A percentile compares a stretch with the other conserved stretches of the same genome.
Conservation (phyloP, 2,888 invertebrate species). For the Abrostola tripartita region DNA sequence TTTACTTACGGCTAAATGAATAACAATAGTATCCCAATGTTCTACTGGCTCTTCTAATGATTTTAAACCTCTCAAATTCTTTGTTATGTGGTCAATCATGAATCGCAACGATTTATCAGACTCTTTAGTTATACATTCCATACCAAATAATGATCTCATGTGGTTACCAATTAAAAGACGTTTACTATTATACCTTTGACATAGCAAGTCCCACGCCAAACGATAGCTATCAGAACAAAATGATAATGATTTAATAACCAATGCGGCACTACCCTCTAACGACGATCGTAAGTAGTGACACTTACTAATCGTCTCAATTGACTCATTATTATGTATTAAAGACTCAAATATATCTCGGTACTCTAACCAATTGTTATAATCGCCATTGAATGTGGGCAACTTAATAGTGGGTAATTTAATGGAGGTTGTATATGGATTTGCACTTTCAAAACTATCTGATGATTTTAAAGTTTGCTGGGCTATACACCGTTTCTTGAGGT, state of each 20-base stretch:
- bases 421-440: background rate
- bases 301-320: no score
- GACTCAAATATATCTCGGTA: constrained; percentile 6
- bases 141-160: background rate
- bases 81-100: background rate
- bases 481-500: background rate
- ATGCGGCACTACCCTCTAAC: no score
- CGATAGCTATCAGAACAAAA: background rate
- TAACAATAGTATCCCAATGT: constrained; percentile 15
- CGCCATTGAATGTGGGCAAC: no score
- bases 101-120: background rate
- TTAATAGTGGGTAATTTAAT: constrained; percentile 1
- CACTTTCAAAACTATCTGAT: background rate
- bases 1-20: constrained; percentile 7
- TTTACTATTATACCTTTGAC: background rate
- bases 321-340: constrained; percentile 1
- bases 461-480: background rate
- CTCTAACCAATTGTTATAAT: constrained; percentile 5
- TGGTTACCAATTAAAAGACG: background rate
- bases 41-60: constrained; percentile 7
- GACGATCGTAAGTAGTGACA: no score
- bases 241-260: constrained; percentile 3
- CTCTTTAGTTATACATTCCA: background rate
- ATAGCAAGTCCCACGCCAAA: background rate
- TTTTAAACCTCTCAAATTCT: constrained; percentile 9